Percentiles rank a stretch among this genome's conserved stretches.
phyloP scores from a whole-genome alignment of 2,113 vertebrate genomes.

The Ancistrus triradiatus region DNA sequence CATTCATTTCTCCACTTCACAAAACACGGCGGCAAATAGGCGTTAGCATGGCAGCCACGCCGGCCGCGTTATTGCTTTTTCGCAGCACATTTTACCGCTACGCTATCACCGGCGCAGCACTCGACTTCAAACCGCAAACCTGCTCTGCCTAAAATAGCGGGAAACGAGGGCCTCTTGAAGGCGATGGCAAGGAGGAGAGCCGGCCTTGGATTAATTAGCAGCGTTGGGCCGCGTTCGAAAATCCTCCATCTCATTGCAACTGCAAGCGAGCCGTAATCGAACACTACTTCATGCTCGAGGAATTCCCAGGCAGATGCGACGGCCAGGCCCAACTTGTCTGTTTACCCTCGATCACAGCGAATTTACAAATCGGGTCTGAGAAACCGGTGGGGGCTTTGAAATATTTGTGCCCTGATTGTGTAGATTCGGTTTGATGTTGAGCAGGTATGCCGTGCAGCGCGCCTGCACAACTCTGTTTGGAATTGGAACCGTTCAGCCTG shows the following conservation, averaged over 20 bases:
- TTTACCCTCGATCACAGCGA: slow-evolving; percentile 47
- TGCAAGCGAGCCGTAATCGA: slow-evolving; percentile 46
- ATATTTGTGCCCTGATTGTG: slow-evolving; percentile 49
- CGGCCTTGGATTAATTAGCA: slow-evolving; percentile 41
- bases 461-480: slow-evolving; percentile 44
- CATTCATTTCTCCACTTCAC: slow-evolving; percentile 20
- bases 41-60: slow-evolving; percentile 27
- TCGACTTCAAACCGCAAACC: slow-evolving; percentile 12
- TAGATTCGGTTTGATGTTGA: slow-evolving; percentile 45
- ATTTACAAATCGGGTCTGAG: slow-evolving; percentile 47
- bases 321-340: slow-evolving; percentile 42
- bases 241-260: slow-evolving; percentile 46
- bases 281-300: slow-evolving; percentile 43
- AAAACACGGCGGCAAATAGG: slow-evolving; percentile 2
- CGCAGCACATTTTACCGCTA: slow-evolving; percentile 6
- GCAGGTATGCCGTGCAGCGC: slow-evolving; percentile 43
- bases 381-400: slow-evolving; percentile 42
- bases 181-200: slow-evolving; percentile 9
- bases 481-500: slow-evolving; percentile 44
- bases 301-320: slow-evolving; percentile 41
- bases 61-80: slow-evolving; percentile 8
- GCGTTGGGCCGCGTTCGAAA: slow-evolving; percentile 26
- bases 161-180: neutral
- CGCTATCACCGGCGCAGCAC: slow-evolving; percentile 11
- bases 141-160: slow-evolving; percentile 10